Evolutionary conservation across 2,888 invertebrate species (phyloP).

Genomic region (Andrena camellia): DNA sequence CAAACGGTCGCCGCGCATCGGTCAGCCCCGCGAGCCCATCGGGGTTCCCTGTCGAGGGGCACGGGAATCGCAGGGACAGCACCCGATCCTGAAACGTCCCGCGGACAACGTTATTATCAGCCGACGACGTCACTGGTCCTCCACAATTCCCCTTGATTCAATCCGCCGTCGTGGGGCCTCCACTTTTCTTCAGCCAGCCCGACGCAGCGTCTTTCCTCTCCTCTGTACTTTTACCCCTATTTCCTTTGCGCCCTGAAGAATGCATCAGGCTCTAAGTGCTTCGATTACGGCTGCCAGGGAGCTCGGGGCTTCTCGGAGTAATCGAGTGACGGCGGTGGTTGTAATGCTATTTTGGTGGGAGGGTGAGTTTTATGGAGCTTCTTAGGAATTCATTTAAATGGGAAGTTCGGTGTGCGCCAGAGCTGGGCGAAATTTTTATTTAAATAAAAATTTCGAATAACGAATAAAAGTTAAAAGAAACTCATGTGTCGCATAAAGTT

Average conservation of each 20-base stretch:
- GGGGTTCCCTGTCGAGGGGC: conserved; percentile 5
- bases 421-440: no score
- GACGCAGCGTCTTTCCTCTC: background rate
- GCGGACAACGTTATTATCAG: conserved; percentile 47
- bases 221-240: background rate
- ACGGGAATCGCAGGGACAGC: conserved; percentile 16
- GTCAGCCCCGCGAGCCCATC: conserved; percentile 1
- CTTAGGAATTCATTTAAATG: background rate
- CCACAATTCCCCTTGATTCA: conserved; percentile 1
- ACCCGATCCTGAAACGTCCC: conserved; percentile 28
- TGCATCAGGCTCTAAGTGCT: background rate
- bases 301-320: no score
- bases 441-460: no score
- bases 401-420: no score
- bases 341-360: background rate
- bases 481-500: no score
- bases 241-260: background rate
- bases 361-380: background rate
- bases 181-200: background rate
- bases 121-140: background rate
- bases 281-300: background rate
- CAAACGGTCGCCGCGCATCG: conserved; percentile 24
- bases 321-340: background rate
- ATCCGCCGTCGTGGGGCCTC: background rate
- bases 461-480: no score